Evolutionary conservation across 2,888 invertebrate genomes (phyloP).

Genomic region (Dolichopus griseipennis): DNA sequence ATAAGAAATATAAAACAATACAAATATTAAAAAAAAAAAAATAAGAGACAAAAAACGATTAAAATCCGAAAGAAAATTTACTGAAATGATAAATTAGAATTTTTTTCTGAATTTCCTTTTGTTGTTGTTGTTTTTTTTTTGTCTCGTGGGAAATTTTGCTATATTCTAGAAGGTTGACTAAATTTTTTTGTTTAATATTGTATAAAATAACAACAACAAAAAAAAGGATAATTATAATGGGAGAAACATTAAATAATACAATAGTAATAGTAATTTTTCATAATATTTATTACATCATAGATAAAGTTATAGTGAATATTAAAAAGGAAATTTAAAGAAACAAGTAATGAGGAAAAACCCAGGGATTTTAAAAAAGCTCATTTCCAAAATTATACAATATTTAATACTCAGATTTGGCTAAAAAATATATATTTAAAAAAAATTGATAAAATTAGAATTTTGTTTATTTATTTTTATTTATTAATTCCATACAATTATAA

Average conservation of each 20-base stretch:
- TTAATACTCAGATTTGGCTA: too few relatives aligned
- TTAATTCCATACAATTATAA: too few relatives aligned
- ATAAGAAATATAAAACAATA: neutral
- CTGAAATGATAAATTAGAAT: constrained; percentile 1
- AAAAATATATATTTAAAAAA: too few relatives aligned
- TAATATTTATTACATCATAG: neutral
- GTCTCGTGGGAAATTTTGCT: neutral
- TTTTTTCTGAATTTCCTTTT: neutral
- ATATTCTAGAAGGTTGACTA: neutral
- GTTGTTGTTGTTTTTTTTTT: neutral
- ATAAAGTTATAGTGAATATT: too few relatives aligned
- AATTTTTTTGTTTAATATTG: neutral
- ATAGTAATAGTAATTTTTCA: neutral
- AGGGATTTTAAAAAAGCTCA: too few relatives aligned
- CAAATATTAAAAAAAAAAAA: neutral
- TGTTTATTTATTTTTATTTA: too few relatives aligned
- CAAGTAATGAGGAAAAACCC: too few relatives aligned
- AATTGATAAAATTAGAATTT: too few relatives aligned
- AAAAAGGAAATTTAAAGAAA: too few relatives aligned
- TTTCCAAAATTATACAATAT: too few relatives aligned
- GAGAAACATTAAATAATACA: neutral
- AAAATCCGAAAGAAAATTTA: neutral
- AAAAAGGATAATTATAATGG: neutral
- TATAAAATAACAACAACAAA: neutral
- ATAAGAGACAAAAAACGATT: neutral